Base-by-base conservation (phyloP, 2,797 vertebrate genomes). In the Aulostomus chinensis region DNA sequence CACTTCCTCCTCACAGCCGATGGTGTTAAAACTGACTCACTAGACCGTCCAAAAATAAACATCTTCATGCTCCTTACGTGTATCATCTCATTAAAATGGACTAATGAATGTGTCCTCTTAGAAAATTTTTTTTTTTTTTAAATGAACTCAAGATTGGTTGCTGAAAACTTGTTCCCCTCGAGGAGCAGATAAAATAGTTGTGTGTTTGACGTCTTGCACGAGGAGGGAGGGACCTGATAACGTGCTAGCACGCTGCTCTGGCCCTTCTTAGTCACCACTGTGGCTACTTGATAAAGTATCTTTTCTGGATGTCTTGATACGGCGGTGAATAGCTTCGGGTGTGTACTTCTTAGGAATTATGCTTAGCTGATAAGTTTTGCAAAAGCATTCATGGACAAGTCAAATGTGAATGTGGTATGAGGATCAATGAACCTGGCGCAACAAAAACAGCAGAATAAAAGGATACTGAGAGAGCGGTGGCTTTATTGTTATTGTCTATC, bases 261-360 rank as follows among this genome's bases (percentile, higher is more conserved):
- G 35, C 20, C 32, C 2, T 28, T 37, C 18, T 6, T 15, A 21
- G 0, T 38, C 31, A 36, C 24, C 32, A 9, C 17, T 32, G 12
- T 32, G 14, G 42, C 32, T 34, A 26, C 9, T 51, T 6, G 29
- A 2, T 26, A 33, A 9, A 36, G 58, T 42, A 62, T 73, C 48
- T 54, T 58, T 33, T 46, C 17, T 55, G 9, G 41, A 30, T 67
- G n/a, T 31, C 2, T 34, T 10, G 11, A 9, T 25, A 7, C 1
- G 24, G 9, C 24, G 6, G 4, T 25, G 24, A 2, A 9, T 25
- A 7, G 1, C 2, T 7, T 25, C 9, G 24, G 24, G 2, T 25
- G 24, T 25, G 24, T 25, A 5, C 9, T 25, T 25, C 24, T 25
- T 25, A 7, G 24, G 24, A 25, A 25, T 25, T 25, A 7, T n/a